Percentiles rank a stretch among this genome's conserved stretches.
phyloP scores from a whole-genome alignment of 2,888 invertebrate species.

The Spatulosminthurus flaviceps region DNA sequence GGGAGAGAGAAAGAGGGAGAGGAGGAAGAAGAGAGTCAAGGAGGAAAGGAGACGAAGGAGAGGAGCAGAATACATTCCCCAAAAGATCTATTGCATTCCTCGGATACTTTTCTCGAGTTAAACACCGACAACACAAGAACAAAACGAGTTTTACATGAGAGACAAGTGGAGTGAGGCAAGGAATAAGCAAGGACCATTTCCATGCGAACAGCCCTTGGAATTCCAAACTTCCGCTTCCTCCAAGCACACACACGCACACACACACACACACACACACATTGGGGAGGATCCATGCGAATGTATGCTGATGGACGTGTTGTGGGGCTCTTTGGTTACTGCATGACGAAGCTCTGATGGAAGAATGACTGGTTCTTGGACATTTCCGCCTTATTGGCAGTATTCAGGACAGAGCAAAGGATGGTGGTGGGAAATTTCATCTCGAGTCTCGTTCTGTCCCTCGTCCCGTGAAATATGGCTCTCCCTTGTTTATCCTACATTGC shows the following conservation, averaged over 20 bases:
- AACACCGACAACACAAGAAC: constrained; percentile 31
- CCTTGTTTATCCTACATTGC: background rate
- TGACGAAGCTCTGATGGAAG: background rate
- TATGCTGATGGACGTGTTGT: background rate
- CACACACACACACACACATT: background rate
- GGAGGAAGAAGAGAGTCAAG: constrained; percentile 14
- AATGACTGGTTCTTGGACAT: no score
- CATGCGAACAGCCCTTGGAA: constrained; percentile 8
- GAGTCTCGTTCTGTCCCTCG: background rate
- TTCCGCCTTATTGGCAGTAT: background rate
- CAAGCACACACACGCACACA: background rate
- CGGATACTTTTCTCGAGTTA: constrained; percentile 57
- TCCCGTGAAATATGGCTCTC: background rate
- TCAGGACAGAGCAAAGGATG: background rate
- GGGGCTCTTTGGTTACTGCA: background rate
- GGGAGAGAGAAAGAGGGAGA: constrained; percentile 33
- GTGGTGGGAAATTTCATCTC: constrained; percentile 2
- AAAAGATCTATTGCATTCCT: constrained; percentile 64
- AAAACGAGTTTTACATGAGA: constrained; percentile 59
- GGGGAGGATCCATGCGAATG: background rate
- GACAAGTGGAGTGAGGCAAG: constrained; percentile 18
- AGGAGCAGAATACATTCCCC: constrained; percentile 49
- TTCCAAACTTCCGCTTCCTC: constrained; percentile 1
- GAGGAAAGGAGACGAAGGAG: constrained; percentile 36
- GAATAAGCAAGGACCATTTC: background rate